Conservation (phyloP, 1,140 invertebrate species). For the Lysiphlebus fabarum region DNA sequence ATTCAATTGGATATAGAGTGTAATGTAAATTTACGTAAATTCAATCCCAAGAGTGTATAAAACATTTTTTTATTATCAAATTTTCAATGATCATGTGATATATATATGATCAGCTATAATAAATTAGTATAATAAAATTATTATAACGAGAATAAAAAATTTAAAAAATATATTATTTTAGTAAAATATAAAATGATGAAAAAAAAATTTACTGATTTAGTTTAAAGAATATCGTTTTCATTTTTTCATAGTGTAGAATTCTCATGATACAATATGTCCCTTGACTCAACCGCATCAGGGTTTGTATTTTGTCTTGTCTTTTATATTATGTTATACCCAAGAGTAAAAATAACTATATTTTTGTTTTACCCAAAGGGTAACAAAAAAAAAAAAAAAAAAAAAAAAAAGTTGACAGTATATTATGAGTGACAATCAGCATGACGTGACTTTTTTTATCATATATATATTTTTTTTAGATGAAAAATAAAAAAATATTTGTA, state of each 20-base stretch:
- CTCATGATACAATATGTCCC: too few relatives aligned
- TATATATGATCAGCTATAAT: too few relatives aligned
- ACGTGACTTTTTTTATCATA: constrained; percentile 13
- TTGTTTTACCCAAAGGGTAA: constrained; percentile 28
- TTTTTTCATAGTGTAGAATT: constrained; percentile 19
- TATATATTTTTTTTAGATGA: not conserved
- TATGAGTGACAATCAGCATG: not conserved
- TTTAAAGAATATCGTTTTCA: constrained; percentile 39
- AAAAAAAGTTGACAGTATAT: not conserved
- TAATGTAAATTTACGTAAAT: too few relatives aligned
- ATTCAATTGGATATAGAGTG: too few relatives aligned
- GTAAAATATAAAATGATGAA: constrained; percentile 1
- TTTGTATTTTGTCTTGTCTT: constrained; percentile 41
- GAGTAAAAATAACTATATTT: constrained; percentile 40
- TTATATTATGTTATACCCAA: constrained; percentile 37
- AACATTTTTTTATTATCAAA: too few relatives aligned
- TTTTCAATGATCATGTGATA: too few relatives aligned
- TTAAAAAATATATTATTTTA: not conserved
- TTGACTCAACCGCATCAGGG: constrained; percentile 1
- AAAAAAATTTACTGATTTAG: constrained; percentile 9
- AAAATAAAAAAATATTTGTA: too few relatives aligned
- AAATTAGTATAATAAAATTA: too few relatives aligned
- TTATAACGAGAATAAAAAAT: not conserved
- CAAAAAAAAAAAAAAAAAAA: too few relatives aligned
- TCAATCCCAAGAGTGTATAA: too few relatives aligned